These are phyloP conservation scores for Thermophis baileyi DNA, from an alignment of 2,113 vertebrate genomes.

Conservation along the genomic window DNA sequence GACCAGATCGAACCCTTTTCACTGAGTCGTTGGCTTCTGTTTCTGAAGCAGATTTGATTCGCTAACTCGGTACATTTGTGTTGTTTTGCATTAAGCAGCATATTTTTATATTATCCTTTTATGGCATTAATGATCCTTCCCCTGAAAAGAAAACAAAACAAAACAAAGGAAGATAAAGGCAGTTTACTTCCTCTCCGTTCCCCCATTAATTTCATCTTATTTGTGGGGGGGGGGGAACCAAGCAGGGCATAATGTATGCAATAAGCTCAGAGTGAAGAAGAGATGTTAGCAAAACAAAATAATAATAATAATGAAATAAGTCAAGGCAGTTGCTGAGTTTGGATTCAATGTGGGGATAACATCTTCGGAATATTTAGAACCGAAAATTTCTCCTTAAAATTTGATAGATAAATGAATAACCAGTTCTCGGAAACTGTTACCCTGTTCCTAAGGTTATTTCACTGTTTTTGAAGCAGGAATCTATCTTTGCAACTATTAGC, in stretches of 20 bases:
- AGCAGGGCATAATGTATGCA: conserved; percentile 7
- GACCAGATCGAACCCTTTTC: conserved; percentile 72
- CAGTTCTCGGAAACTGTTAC: not conserved
- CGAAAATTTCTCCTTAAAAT: not conserved
- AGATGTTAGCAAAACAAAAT: conserved; percentile 12
- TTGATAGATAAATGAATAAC: not conserved
- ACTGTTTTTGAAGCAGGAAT: not conserved
- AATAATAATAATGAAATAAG: conserved; percentile 4
- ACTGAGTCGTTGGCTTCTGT: conserved; percentile 53
- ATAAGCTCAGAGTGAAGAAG: conserved; percentile 15
- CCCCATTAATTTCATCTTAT: conserved; percentile 40
- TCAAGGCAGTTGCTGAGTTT: conserved; percentile 34
- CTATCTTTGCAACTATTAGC: not conserved
- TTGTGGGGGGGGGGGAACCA: not conserved
- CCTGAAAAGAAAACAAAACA: conserved; percentile 37
- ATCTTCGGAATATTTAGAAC: not conserved
- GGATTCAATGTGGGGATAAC: conserved; percentile 18
- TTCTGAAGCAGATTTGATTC: conserved; percentile 57
- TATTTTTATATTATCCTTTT: conserved; percentile 23
- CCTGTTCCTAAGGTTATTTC: not conserved
- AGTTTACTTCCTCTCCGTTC: conserved; percentile 51
- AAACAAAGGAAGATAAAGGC: conserved; percentile 32
- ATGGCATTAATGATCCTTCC: conserved; percentile 58
- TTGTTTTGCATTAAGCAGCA: conserved; percentile 51
- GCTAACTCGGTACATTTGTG: conserved; percentile 15